Conservation (phyloP, 2,797 vertebrate genomes). For the Mareca strepera region DNA sequence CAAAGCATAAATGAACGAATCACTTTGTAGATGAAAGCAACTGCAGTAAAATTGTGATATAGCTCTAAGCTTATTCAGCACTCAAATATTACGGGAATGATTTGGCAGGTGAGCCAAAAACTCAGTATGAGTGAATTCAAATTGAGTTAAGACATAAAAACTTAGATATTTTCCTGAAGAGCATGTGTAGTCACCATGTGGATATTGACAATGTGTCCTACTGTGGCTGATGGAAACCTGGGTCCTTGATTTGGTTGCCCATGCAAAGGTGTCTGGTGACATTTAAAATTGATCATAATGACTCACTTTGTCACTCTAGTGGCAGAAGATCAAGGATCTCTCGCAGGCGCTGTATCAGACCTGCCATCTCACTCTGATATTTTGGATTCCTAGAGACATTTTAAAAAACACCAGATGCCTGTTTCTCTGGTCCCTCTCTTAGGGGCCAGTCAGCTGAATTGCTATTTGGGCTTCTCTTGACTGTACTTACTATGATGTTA, state of each 20-base stretch:
- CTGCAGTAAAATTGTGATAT: not conserved
- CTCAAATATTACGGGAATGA: not conserved
- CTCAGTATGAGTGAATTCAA: not conserved
- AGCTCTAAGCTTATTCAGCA: not conserved
- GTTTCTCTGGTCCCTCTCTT: not conserved
- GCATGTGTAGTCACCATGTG: not conserved
- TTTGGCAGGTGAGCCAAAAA: not conserved
- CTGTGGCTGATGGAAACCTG: not conserved
- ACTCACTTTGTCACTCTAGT: not conserved
- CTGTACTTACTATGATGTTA: not conserved
- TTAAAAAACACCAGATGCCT: not conserved
- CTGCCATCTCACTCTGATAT: not conserved
- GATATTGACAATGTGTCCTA: too few relatives aligned
- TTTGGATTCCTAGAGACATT: not conserved
- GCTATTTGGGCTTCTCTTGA: not conserved
- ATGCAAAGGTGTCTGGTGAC: not conserved
- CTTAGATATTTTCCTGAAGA: not conserved
- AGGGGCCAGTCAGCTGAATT: not conserved
- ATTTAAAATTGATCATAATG: not conserved
- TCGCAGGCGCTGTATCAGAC: not conserved
- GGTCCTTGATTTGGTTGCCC: not conserved
- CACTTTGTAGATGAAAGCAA: not conserved
- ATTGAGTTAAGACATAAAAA: not conserved
- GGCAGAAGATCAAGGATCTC: not conserved
- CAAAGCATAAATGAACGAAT: not conserved